A percentile compares a stretch with the other conserved stretches of the same genome.
phyloP scores from a whole-genome alignment of 2,113 vertebrate species.

The Dicrurus megarhynchus region DNA sequence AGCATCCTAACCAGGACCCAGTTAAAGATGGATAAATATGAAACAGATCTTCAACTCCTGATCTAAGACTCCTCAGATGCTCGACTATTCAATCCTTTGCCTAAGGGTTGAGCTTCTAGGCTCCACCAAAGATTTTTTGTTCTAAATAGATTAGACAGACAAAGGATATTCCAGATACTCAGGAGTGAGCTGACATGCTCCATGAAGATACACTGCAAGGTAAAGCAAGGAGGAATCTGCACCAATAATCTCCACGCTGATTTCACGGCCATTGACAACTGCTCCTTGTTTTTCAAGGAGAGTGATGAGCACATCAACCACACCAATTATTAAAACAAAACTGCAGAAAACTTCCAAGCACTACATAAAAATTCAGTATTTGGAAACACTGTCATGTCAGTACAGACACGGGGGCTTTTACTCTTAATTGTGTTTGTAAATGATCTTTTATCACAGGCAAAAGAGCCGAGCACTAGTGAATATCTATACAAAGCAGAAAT shows the following conservation, averaged over 20 bases:
- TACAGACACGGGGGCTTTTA: neutral
- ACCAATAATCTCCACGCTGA: neutral
- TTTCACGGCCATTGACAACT: neutral
- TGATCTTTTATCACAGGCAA: neutral
- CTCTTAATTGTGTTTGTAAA: neutral
- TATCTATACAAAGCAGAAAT: conserved; percentile 27
- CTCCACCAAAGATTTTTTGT: neutral
- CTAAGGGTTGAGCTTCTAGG: neutral
- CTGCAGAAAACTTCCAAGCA: neutral
- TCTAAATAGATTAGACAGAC: neutral
- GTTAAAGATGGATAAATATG: neutral
- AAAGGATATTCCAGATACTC: neutral
- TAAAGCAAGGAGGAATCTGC: neutral
- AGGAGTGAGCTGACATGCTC: neutral
- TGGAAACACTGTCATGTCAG: neutral
- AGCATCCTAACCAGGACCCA: neutral
- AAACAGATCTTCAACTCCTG: neutral
- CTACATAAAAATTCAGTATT: neutral
- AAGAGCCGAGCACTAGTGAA: neutral
- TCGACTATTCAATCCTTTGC: neutral
- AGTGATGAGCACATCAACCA: neutral
- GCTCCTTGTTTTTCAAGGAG: neutral
- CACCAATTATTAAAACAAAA: neutral
- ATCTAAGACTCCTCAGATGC: neutral
- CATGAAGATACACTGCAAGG: neutral